These are phyloP conservation scores for Cerceris ruficornis DNA, from an alignment of 2,888 invertebrate species.

Conservation along the genomic window DNA sequence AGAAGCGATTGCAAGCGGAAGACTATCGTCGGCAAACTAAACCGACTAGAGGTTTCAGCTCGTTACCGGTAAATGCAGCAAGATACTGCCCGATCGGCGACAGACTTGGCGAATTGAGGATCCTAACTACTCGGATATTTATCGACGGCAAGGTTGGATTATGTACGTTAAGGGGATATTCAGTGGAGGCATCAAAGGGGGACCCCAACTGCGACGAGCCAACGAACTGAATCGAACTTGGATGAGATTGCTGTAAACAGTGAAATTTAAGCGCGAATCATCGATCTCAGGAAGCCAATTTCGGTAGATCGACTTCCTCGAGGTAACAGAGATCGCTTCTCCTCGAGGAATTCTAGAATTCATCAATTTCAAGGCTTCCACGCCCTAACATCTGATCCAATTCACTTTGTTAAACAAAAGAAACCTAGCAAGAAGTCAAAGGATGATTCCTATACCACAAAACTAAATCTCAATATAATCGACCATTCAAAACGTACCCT, in stretches of 20 bases:
- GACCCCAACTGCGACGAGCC: not conserved
- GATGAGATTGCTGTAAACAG: slow-evolving; percentile 21
- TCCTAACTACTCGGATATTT: slow-evolving; percentile 13
- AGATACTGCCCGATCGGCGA: slow-evolving; percentile 30
- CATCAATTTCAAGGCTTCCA: too few species aligned
- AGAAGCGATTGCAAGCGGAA: not conserved
- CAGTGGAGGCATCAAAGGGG: slow-evolving; percentile 7
- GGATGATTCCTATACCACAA: too few species aligned
- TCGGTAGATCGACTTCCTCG: too few species aligned
- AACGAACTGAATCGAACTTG: slow-evolving; percentile 9
- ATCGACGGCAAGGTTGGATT: slow-evolving; percentile 15
- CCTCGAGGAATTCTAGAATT: too few species aligned
- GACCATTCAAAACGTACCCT: too few species aligned
- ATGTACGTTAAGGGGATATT: slow-evolving; percentile 38
- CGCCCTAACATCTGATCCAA: too few species aligned
- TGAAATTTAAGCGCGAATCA: not conserved
- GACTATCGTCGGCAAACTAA: slow-evolving; percentile 40
- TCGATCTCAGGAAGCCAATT: too few species aligned
- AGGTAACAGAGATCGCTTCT: too few species aligned
- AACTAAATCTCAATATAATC: too few species aligned
- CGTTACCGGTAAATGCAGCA: slow-evolving; percentile 25
- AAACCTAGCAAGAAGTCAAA: too few species aligned
- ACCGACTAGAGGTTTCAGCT: slow-evolving; percentile 17
- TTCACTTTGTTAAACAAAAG: too few species aligned
- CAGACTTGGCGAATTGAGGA: not conserved